Percentiles rank a stretch among this genome's conserved stretches.
Evolutionary conservation across 2,888 invertebrate species (phyloP).

Genomic region (Pachycephus smyrnensis): DNA sequence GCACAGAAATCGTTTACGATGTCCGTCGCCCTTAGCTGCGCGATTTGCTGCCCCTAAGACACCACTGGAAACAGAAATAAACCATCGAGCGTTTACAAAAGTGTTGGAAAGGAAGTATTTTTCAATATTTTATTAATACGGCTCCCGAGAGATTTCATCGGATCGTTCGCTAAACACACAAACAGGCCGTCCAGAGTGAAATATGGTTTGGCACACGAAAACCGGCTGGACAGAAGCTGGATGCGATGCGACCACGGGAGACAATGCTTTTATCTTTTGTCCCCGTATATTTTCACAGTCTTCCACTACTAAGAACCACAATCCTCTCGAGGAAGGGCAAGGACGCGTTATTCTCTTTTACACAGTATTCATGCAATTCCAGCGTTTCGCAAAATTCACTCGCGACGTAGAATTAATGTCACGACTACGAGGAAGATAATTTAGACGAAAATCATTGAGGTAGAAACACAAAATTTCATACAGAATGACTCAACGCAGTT

Average conservation of each 20-base stretch:
- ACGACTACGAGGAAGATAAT: not conserved
- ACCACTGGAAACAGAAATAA: slow-evolving; percentile 60
- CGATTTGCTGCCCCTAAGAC: slow-evolving; percentile 63
- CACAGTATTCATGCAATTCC: not conserved
- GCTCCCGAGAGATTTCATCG: not conserved
- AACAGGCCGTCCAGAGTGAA: not conserved
- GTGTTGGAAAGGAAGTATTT: not conserved
- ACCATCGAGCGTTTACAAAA: not conserved
- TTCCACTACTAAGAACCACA: not conserved
- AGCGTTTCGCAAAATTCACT: not conserved
- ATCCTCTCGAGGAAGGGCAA: not conserved
- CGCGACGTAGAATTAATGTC: not conserved
- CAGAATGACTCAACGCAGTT: not conserved
- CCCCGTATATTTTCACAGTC: not conserved
- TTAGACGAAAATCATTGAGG: not conserved
- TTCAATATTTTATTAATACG: not conserved
- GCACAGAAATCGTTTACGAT: slow-evolving; percentile 70
- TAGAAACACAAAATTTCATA: not conserved
- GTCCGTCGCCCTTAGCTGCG: slow-evolving; percentile 20
- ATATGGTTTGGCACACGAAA: not conserved
- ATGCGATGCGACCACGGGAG: not conserved
- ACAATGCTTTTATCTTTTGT: not conserved
- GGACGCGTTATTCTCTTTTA: not conserved
- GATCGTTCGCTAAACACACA: not conserved
- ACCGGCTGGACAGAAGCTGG: not conserved